Evolutionary conservation across 2,888 invertebrate genomes (phyloP).

Genomic region (Orgyia antiqua): DNA sequence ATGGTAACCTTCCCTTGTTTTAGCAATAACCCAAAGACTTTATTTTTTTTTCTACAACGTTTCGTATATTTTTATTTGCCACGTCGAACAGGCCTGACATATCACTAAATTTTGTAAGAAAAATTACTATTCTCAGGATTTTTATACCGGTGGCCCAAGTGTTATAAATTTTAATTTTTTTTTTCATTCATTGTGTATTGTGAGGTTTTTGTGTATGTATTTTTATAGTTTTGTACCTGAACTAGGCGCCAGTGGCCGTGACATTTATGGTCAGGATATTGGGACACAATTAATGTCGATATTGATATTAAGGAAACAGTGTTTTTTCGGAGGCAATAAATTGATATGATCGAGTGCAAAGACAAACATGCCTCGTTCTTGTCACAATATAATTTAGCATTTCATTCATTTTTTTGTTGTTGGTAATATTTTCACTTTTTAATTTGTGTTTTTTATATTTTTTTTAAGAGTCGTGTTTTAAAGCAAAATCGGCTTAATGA

Average conservation of each 20-base stretch:
- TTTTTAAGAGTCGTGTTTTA: too few species aligned
- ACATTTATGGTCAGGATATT: conserved; percentile 75
- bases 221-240: conserved; percentile 67
- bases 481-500: too few species aligned
- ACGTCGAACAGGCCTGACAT: conserved; percentile 73
- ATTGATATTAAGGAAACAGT: conserved; percentile 63
- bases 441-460: too few species aligned
- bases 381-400: conserved; percentile 54
- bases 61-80: conserved; percentile 72
- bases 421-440: too few species aligned
- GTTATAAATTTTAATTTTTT: conserved; percentile 70
- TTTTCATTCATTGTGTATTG: conserved; percentile 60
- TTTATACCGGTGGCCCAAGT: conserved; percentile 66
- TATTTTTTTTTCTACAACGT: conserved; percentile 49
- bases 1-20: conserved; percentile 75
- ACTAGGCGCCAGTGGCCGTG: conserved; percentile 74
- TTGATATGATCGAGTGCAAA: conserved; percentile 50
- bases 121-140: conserved; percentile 69
- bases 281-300: conserved; percentile 74
- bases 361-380: conserved; percentile 42
- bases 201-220: conserved; percentile 59
- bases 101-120: conserved; percentile 76
- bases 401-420: conserved; percentile 23
- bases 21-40: conserved; percentile 69
- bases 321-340: conserved; percentile 59